Base-by-base conservation (phyloP, 2,888 invertebrate genomes). In the Orchesella flavescens region DNA sequence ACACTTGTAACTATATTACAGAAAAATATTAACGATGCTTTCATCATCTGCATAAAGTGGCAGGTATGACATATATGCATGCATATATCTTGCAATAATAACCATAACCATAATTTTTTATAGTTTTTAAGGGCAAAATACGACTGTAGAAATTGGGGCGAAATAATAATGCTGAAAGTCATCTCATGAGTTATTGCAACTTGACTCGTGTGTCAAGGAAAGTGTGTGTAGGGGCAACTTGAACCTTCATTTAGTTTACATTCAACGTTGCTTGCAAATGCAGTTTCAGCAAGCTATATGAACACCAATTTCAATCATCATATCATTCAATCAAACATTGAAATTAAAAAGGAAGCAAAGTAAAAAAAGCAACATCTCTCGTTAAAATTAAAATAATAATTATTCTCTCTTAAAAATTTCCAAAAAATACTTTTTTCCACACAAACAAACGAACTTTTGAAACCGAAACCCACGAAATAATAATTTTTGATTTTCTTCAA, bases 1-100 rank as follows among this genome's bases (percentile, higher is more conserved):
- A 77, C 68, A 68, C 44, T 46, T 77, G n/a, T 65, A 63, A 21
- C 24, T 44, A 10, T 44, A 10, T 65, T 63, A 63, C 34, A 63
- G 43, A 65, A 34, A 34, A 34, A 34, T 34, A 65, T 65, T 75
- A 75, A 75, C 65, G 13, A 53, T 75, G 65, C 65, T 75, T 53
- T 24, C 63, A 75, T 75, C 15, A 63, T 55, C 75, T 75, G 65
- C 21, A 23, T 44, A 24, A 49, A 46, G 63, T 61, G 61, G 63
- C 73, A 74, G 73, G 44, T 49, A 49, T 34, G 17, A 71, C 24
- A 23, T 23, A 7, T 61, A 61, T 24, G 24, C 23, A 65, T 65
- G 34, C 17, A 57, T 57, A 34, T 17, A 65, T 34, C 23, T 43
- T 13, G n/a, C 49, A 49, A 43, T 65, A 19, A 57, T 57, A 57